Base-by-base conservation (phyloP, 2,797 vertebrate species). In the Lithobates sylvaticus region DNA sequence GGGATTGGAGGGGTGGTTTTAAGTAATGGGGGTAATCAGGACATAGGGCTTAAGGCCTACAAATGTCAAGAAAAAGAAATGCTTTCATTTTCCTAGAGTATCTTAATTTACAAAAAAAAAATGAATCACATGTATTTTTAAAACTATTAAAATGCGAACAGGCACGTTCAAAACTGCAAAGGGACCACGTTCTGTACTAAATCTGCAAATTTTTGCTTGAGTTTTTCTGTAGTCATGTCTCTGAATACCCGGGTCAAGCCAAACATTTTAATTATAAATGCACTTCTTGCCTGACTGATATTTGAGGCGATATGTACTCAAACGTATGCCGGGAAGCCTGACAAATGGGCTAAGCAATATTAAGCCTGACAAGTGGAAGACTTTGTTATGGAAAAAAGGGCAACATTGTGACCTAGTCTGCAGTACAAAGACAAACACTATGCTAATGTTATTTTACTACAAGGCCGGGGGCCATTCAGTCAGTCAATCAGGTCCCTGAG, bases 191-290 rank as follows among this genome's bases (percentile, higher is more conserved):
- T 5, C 16, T 54, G 50, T 16, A 54, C 18, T 61, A 21, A 61
- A 61, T 23, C 54, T 61, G 21, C 21, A 61, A 23, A 23, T 61
- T n/a, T 61, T 61, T 61, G 18, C 50, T 18, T 1, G 16, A 54
- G 50, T 23, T 61, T 61, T 0, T 61, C 54, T 61, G 54, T 61
- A 23, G 54, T 23, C 54, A 34, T 67, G 34, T 83, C 71, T 75
- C 34, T n/a, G 9, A 34, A 73, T 47, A 32, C 81, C 16, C 21
- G 6, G 54, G 54, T 61, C 54, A 61, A 61, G 21, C 54, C 54
- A 61, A 61, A 61, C 21, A 23, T 16, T 80, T 80, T 69, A 69
- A 80, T 80, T 69, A 80, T 80, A 80, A 68, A 80, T 69, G 36
- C n/a, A 9, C 54, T 61, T 54, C 34, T 75, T 75, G 54, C 36